Evolutionary conservation across 2,797 vertebrate species (phyloP).

Genomic region (Salmo trutta): DNA sequence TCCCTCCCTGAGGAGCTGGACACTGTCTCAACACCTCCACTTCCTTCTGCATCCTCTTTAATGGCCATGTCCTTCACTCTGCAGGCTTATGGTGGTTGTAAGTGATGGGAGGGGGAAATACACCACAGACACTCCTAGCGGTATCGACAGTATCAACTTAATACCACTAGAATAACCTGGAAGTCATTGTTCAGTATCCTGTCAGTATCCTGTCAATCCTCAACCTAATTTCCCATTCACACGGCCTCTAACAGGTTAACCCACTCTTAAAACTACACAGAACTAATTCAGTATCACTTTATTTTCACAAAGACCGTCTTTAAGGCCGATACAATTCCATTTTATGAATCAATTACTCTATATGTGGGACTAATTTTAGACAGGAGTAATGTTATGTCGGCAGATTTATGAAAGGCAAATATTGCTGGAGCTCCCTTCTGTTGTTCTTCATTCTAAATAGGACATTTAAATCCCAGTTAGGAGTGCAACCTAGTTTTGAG

Average conservation of each 20-base stretch:
- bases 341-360: background rate
- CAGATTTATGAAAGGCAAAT: conserved; percentile 10
- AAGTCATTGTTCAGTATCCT: background rate
- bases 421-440: background rate
- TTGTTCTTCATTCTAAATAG: background rate
- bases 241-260: background rate
- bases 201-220: background rate
- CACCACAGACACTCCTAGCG: background rate
- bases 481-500: background rate
- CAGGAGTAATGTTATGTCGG: background rate
- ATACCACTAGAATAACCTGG: background rate
- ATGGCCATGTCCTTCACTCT: conserved; percentile 22
- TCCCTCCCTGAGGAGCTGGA: conserved; percentile 17
- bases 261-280: background rate
- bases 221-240: background rate
- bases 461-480: background rate
- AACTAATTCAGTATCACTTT: background rate
- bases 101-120: background rate
- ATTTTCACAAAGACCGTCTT: background rate
- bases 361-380: background rate
- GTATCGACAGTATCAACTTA: background rate
- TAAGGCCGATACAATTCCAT: background rate
- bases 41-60: conserved; percentile 18
- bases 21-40: conserved; percentile 38
- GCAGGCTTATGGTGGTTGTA: conserved; percentile 1